These are phyloP conservation scores for Hyppa rectilinea DNA, from an alignment of 2,888 invertebrate species.

Conservation along the genomic window DNA sequence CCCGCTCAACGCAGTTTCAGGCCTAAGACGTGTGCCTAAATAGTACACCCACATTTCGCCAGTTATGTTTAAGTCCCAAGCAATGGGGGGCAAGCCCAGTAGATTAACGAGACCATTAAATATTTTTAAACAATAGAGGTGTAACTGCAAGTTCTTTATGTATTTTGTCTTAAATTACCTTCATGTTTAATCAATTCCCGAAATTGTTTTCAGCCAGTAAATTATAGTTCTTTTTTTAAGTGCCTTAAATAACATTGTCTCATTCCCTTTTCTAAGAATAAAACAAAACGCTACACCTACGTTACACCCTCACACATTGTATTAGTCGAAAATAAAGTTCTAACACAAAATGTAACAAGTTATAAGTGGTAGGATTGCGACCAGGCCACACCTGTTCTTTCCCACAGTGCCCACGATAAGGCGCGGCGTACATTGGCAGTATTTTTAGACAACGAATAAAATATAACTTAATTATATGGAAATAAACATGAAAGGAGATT, in stretches of 20 bases:
- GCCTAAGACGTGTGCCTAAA: no score
- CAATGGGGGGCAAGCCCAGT: no score
- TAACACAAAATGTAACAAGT: conserved; percentile 50
- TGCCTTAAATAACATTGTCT: background rate
- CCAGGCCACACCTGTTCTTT: conserved; percentile 58
- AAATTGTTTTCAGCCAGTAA: background rate
- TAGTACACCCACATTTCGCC: no score
- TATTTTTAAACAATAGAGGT: background rate
- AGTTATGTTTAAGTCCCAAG: no score
- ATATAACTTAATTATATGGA: no score
- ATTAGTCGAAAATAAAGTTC: conserved; percentile 54
- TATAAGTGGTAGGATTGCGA: conserved; percentile 55
- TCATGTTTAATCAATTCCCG: background rate
- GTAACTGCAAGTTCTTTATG: background rate
- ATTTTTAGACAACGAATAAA: no score
- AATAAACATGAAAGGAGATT: no score
- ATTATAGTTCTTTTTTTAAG: no score
- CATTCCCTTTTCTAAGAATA: background rate
- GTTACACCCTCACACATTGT: conserved; percentile 19
- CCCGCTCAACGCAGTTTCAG: no score
- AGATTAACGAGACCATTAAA: no score
- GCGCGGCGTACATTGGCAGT: no score
- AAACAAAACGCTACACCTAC: conserved; percentile 16
- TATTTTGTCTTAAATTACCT: background rate
- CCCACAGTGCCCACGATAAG: conserved; percentile 35